Percentiles rank a stretch among this genome's conserved stretches.
These are phyloP conservation scores for Cyanoderma ruficeps DNA, from an alignment of 2,113 vertebrate species.

Conservation along the genomic window DNA sequence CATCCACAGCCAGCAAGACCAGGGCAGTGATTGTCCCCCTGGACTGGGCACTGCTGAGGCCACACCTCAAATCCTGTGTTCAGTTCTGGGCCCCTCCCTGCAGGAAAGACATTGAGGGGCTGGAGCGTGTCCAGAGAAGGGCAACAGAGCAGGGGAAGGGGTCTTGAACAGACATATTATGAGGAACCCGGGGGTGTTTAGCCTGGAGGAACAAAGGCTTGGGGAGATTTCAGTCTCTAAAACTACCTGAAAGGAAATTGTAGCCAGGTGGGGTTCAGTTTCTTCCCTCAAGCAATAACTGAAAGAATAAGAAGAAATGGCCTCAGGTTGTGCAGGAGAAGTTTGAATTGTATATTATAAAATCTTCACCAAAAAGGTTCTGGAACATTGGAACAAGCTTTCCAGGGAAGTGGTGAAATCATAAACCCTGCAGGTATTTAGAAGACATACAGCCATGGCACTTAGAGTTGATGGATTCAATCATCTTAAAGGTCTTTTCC, in stretches of 20 bases:
- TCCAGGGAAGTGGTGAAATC: neutral
- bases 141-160: fast-evolving
- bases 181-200: neutral
- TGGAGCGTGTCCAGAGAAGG: neutral
- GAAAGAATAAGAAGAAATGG: neutral
- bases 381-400: neutral
- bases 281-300: neutral
- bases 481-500: neutral
- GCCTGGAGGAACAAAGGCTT: neutral
- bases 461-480: fast-evolving
- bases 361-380: fast-evolving
- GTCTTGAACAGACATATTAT: fast-evolving
- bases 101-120: neutral
- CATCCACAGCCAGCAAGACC: neutral
- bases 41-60: fast-evolving
- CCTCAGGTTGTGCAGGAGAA: neutral
- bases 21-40: neutral
- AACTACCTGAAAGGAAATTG: neutral
- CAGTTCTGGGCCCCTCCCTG: neutral
- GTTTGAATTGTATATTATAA: neutral
- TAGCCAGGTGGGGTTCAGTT: fast-evolving
- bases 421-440: neutral
- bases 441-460: fast-evolving
- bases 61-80: fast-evolving
- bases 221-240: fast-evolving